Percentiles rank a stretch among this genome's conserved stretches.
These are phyloP conservation scores for Psammodynastes pulverulentus DNA, from an alignment of 2,113 vertebrate genomes.

Conservation along the genomic window DNA sequence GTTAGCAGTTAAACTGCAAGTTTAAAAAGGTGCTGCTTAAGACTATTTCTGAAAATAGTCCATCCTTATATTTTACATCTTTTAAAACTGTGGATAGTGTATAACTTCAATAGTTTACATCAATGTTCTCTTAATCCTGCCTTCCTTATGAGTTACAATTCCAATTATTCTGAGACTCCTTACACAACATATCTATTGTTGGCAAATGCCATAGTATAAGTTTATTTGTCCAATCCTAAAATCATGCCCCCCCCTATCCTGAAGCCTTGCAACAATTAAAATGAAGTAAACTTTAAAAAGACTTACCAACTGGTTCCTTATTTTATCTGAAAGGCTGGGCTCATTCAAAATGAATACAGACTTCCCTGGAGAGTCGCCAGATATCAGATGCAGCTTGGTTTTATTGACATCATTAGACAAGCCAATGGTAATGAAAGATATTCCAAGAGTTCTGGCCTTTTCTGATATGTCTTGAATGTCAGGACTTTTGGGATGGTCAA, in stretches of 20 bases:
- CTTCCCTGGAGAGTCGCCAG: conserved; percentile 73
- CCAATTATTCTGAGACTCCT: too few relatives aligned
- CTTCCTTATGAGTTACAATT: too few relatives aligned
- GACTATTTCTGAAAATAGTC: background rate
- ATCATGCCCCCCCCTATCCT: background rate
- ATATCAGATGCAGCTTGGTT: conserved; percentile 77
- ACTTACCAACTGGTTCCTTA: conserved; percentile 66
- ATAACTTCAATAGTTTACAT: background rate
- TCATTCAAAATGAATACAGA: conserved; percentile 77
- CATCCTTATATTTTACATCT: background rate
- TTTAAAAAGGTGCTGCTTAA: background rate
- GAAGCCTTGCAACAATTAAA: background rate
- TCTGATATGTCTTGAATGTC: conserved; percentile 69
- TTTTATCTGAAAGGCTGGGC: conserved; percentile 66
- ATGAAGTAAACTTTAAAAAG: background rate
- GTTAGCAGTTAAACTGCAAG: background rate
- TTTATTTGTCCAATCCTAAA: background rate
- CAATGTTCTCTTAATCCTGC: too few relatives aligned
- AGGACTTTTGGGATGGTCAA: conserved; percentile 84
- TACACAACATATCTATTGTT: background rate
- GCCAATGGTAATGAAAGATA: conserved; percentile 80
- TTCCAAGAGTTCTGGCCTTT: conserved; percentile 75
- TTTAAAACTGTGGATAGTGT: background rate
- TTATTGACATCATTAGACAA: conserved; percentile 72
- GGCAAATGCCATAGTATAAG: background rate